Evolutionary conservation across 2,797 vertebrate species (phyloP).

Genomic region (Ispidina lecontei): DNA sequence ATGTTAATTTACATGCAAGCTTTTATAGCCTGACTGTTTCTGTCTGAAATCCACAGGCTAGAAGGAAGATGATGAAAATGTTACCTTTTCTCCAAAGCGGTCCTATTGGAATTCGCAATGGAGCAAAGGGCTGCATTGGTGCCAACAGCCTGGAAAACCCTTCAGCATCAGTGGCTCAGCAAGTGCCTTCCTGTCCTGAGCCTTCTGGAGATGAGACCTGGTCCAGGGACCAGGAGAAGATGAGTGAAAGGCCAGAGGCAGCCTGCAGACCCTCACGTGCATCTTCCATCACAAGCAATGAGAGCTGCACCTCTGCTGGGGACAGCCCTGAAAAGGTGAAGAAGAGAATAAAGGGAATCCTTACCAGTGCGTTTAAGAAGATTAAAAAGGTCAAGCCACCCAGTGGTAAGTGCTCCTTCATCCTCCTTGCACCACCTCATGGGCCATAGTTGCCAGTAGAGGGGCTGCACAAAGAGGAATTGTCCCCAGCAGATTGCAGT

Average conservation of each 20-base stretch:
- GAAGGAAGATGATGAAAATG: slow-evolving; percentile 65
- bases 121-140: not conserved
- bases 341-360: slow-evolving; percentile 47
- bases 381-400: slow-evolving; percentile 40
- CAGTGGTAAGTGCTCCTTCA: slow-evolving; percentile 54
- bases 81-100: slow-evolving; percentile 56
- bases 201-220: slow-evolving; percentile 23
- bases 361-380: slow-evolving; percentile 11
- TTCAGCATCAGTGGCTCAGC: not conserved
- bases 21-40: not conserved
- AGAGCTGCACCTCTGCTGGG: not conserved
- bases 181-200: not conserved
- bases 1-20: not conserved
- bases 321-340: slow-evolving; percentile 46
- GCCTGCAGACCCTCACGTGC: slow-evolving; percentile 6
- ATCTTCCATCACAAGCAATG: slow-evolving; percentile 28
- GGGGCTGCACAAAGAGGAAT: not conserved
- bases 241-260: not conserved
- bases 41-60: slow-evolving; percentile 49
- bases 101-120: slow-evolving; percentile 32
- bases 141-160: not conserved
- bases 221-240: slow-evolving; percentile 17
- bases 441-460: not conserved
- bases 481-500: rapidly evolving
- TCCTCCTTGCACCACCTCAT: not conserved